Evolutionary conservation across 2,113 vertebrate genomes (phyloP).

Genomic region (Protobothrops flavoviridis): DNA sequence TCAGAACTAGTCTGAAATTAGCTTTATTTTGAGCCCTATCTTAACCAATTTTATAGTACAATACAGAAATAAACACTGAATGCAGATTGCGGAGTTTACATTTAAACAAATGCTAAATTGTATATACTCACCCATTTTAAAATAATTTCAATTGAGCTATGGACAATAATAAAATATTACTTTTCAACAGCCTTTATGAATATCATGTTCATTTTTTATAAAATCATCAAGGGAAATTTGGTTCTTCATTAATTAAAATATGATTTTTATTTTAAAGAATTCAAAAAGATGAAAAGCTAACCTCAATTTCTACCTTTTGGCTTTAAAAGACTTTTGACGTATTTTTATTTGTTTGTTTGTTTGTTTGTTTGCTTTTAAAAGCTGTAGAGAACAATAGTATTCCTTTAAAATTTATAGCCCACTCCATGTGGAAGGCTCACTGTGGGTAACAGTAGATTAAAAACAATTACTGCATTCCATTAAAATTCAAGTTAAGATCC

Average conservation of each 20-base stretch:
- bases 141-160: neutral
- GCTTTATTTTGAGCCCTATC: constrained; percentile 46
- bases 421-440: constrained; percentile 13
- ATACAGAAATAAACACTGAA: constrained; percentile 37
- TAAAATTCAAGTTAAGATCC: constrained; percentile 31
- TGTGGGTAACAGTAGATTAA: constrained; percentile 27
- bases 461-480: constrained; percentile 29
- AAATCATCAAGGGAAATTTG: constrained; percentile 14
- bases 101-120: constrained; percentile 9
- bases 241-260: neutral
- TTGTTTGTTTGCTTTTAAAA: neutral
- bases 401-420: constrained; percentile 22
- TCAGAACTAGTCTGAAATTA: constrained; percentile 54
- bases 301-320: neutral
- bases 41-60: constrained; percentile 58
- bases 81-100: constrained; percentile 18
- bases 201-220: neutral
- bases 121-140: constrained; percentile 14
- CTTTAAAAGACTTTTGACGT: neutral
- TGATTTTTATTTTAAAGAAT: constrained; percentile 17
- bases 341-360: neutral
- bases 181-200: constrained; percentile 36
- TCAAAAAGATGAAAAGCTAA: constrained; percentile 15
- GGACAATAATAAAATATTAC: constrained; percentile 22
- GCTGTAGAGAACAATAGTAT: neutral